A percentile compares a stretch with the other conserved stretches of the same genome.
These are phyloP conservation scores for Sicus ferrugineus DNA, from an alignment of 2,888 invertebrate species.

Conservation along the genomic window DNA sequence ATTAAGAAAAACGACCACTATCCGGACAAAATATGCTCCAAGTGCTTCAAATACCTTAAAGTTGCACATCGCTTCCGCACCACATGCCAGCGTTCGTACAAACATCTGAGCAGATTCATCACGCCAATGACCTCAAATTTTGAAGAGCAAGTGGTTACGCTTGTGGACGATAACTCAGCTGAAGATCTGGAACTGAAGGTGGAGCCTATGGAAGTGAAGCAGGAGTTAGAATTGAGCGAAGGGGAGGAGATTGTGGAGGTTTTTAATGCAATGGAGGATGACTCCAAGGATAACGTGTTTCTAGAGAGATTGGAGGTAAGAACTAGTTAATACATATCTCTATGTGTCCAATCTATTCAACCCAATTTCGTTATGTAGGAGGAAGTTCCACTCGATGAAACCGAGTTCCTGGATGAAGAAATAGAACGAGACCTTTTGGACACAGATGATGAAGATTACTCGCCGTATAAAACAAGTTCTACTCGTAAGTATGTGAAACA, in stretches of 20 bases:
- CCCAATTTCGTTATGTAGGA: not conserved
- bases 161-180: slow-evolving; percentile 36
- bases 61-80: slow-evolving; percentile 54
- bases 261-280: slow-evolving; percentile 53
- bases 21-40: slow-evolving; percentile 57
- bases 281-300: slow-evolving; percentile 44
- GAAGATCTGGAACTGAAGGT: slow-evolving; percentile 45
- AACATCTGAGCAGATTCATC: slow-evolving; percentile 57
- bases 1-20: slow-evolving; percentile 58
- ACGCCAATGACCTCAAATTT: slow-evolving; percentile 56
- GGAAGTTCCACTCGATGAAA: slow-evolving; percentile 43
- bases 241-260: slow-evolving; percentile 55
- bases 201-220: slow-evolving; percentile 38
- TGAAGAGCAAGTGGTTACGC: slow-evolving; percentile 37
- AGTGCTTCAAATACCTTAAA: slow-evolving; percentile 51
- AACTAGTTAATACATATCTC: not conserved
- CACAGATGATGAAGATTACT: slow-evolving; percentile 52
- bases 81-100: slow-evolving; percentile 56
- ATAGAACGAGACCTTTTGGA: slow-evolving; percentile 46
- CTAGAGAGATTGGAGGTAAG: slow-evolving; percentile 40
- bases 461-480: slow-evolving; percentile 39
- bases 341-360: not conserved
- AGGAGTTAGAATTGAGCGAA: slow-evolving; percentile 45
- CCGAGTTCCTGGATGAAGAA: slow-evolving; percentile 54
- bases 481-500: slow-evolving; percentile 15